A percentile compares a stretch with the other conserved stretches of the same genome.
Conservation (phyloP, 2,888 invertebrate species). For the Vandiemenella viatica region DNA sequence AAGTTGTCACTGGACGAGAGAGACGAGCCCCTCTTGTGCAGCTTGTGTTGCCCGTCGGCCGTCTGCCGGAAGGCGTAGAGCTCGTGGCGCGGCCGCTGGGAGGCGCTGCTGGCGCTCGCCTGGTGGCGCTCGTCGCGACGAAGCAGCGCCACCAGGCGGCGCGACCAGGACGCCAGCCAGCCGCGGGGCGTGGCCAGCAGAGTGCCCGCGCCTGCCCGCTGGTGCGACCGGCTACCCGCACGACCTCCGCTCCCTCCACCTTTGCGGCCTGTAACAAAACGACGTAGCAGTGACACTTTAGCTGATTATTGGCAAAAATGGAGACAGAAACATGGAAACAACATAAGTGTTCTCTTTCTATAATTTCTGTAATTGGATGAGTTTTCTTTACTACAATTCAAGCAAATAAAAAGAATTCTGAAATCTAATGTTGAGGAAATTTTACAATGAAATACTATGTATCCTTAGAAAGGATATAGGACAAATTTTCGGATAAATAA, state of each 20-base stretch:
- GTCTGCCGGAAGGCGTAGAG: constrained; percentile 50
- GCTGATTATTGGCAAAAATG: no score
- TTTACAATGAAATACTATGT: no score
- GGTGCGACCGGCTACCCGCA: constrained; percentile 11
- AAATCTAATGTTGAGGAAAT: no score
- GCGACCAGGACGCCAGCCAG: constrained; percentile 29
- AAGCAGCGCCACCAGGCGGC: constrained; percentile 35
- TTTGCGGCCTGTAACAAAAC: no score
- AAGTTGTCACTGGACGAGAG: constrained; percentile 82
- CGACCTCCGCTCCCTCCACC: constrained; percentile 36
- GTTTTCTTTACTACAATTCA: no score
- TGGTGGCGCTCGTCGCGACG: constrained; percentile 23
- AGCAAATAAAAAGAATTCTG: no score
- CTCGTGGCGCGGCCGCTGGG: constrained; percentile 30
- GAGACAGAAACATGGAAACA: no score
- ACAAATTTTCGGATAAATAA: no score
- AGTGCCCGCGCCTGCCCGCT: constrained; percentile 13
- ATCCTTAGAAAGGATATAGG: no score
- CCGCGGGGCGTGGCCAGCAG: constrained; percentile 22
- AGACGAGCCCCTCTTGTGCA: constrained; percentile 62
- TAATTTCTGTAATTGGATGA: no score
- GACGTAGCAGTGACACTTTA: no score
- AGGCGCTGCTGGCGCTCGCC: background rate
- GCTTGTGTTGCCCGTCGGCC: constrained; percentile 58
- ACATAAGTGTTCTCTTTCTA: no score